Conservation (phyloP, 2,113 vertebrate species). For the Talpa occidentalis region DNA sequence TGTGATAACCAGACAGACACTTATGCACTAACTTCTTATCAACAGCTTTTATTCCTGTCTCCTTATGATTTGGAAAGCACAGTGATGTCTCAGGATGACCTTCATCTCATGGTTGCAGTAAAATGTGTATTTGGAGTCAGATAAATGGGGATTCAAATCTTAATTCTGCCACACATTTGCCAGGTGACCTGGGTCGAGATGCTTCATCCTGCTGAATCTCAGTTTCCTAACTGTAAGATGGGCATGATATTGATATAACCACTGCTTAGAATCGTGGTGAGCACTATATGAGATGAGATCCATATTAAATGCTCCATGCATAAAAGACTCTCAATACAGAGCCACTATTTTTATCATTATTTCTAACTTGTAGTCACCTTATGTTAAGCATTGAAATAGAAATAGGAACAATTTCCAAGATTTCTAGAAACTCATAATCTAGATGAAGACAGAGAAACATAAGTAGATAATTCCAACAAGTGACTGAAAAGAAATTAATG, state of each 20-base stretch:
- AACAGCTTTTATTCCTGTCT: neutral
- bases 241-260: neutral
- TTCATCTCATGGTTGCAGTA: neutral
- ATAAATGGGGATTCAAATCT: neutral
- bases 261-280: neutral
- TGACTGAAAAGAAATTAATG: neutral
- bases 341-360: constrained; percentile 6
- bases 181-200: neutral
- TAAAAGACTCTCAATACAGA: neutral
- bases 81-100: neutral
- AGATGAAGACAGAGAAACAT: neutral
- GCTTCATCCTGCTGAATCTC: neutral
- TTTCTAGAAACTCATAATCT: neutral
- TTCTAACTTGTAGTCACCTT: neutral
- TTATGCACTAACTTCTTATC: neutral
- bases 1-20: neutral
- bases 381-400: neutral
- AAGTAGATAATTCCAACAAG: neutral
- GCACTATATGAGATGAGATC: neutral
- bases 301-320: neutral
- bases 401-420: neutral
- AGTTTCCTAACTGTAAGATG: neutral
- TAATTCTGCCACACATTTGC: neutral
- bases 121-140: constrained; percentile 11
- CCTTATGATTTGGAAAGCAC: neutral